These are phyloP conservation scores for Myotis davidii DNA, from an alignment of 2,113 vertebrate species.

Conservation along the genomic window DNA sequence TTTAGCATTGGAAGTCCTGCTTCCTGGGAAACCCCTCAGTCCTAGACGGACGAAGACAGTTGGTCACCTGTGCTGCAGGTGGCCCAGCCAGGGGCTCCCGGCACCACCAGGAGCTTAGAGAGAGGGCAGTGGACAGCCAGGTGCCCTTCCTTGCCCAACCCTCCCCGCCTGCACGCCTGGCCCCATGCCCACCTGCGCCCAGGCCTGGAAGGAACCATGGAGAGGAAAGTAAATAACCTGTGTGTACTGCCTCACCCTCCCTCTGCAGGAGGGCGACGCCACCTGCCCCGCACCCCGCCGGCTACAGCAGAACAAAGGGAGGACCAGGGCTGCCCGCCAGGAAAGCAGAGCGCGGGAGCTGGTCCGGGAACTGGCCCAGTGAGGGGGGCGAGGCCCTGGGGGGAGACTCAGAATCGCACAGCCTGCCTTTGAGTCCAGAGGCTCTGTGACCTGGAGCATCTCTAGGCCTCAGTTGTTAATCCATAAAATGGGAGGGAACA, in stretches of 20 bases:
- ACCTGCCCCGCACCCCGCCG: not conserved
- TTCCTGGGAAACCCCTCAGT: not conserved
- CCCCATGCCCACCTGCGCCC: not conserved
- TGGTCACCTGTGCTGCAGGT: not conserved
- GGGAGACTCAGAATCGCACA: not conserved
- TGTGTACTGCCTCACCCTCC: not conserved
- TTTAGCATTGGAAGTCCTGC: not conserved
- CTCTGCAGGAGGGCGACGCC: not conserved
- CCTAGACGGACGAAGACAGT: not conserved
- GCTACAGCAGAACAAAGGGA: not conserved
- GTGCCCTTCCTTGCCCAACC: not conserved
- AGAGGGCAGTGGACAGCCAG: not conserved
- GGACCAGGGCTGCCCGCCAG: not conserved
- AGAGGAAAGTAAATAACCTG: not conserved
- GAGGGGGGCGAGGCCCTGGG: not conserved
- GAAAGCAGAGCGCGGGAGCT: rapidly evolving
- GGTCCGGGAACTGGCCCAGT: not conserved
- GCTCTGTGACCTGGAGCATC: not conserved
- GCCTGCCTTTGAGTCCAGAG: not conserved
- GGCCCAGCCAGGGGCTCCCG: not conserved
- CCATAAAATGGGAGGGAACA: not conserved
- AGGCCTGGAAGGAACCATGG: not conserved
- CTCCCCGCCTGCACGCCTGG: not conserved
- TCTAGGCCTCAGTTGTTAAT: not conserved
- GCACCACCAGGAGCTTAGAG: not conserved